These are phyloP conservation scores for Boleophthalmus pectinirostris DNA, from an alignment of 2,113 vertebrate species.

Conservation along the genomic window DNA sequence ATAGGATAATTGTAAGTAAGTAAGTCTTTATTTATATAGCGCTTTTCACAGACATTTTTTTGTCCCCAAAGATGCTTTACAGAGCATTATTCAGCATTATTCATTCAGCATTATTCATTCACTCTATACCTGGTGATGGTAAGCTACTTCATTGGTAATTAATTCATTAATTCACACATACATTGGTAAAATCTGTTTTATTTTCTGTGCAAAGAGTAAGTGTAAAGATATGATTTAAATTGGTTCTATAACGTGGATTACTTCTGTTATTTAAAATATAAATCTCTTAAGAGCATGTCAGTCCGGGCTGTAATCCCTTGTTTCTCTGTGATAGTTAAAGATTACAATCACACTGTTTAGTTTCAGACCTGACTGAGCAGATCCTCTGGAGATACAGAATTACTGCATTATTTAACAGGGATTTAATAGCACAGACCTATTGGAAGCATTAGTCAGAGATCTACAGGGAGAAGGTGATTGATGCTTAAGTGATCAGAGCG, in stretches of 20 bases:
- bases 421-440: constrained; percentile 18
- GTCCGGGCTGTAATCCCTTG: constrained; percentile 48
- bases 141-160: no score
- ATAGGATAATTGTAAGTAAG: no score
- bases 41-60: no score
- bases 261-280: constrained; percentile 34
- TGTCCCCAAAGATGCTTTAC: no score
- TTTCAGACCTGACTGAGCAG: background rate
- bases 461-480: constrained; percentile 33
- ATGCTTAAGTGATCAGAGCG: constrained; percentile 30
- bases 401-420: constrained; percentile 17
- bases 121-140: no score
- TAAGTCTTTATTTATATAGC: no score
- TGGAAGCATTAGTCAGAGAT: constrained; percentile 39
- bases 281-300: constrained; percentile 37
- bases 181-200: background rate
- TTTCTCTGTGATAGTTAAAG: constrained; percentile 48
- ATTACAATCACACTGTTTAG: constrained; percentile 13
- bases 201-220: background rate
- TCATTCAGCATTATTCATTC: no score
- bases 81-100: no score
- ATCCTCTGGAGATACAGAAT: constrained; percentile 7
- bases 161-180: no score
- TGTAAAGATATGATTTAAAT: background rate
- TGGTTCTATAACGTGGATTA: constrained; percentile 40